Evolutionary conservation across 2,797 vertebrate species (phyloP).

Genomic region (Erethizon dorsatum): DNA sequence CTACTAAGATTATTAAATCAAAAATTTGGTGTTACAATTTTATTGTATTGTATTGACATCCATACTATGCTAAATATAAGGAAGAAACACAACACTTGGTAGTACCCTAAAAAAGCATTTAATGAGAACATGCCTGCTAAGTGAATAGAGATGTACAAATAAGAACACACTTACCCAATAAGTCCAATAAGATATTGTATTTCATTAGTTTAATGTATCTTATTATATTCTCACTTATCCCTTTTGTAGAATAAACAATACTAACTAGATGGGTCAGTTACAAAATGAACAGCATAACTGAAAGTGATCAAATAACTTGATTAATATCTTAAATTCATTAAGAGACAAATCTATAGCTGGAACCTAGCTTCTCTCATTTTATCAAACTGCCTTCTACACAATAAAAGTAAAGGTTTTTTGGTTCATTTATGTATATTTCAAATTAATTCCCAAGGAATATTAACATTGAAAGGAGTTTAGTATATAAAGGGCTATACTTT

Average conservation of each 20-base stretch:
- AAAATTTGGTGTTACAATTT: not conserved
- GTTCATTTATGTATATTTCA: not conserved
- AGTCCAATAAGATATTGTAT: not conserved
- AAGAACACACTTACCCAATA: not conserved
- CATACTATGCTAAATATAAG: not conserved
- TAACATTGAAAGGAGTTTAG: not conserved
- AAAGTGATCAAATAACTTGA: not conserved
- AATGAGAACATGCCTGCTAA: not conserved
- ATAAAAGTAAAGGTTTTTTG: not conserved
- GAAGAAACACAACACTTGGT: not conserved
- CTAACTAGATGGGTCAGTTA: not conserved
- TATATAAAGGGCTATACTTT: not conserved
- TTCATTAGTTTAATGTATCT: not conserved
- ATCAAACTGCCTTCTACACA: not conserved
- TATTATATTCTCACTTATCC: not conserved
- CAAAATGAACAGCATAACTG: not conserved
- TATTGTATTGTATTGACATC: not conserved
- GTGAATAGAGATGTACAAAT: not conserved
- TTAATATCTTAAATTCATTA: not conserved
- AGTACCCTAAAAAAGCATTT: not conserved
- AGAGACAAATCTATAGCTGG: not conserved
- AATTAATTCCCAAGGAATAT: not conserved
- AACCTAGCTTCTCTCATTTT: not conserved
- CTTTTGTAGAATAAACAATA: not conserved
- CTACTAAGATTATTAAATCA: slow-evolving; percentile 6